These are phyloP conservation scores for Caenorhabditis elegans DNA, from an alignment of 1,140 invertebrate genomes.

Conservation along the genomic window WBcel235 BX284606.5:4993001-4993500, in stretches of 20 bases:
- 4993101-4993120: slow-evolving; percentile 3
- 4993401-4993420: slow-evolving; percentile 99
- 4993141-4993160: slow-evolving; percentile 28
- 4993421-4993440: slow-evolving; percentile 81
- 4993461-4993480: not conserved
- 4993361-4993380: slow-evolving; percentile 99
- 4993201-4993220: slow-evolving; percentile 11
- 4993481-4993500: slow-evolving; percentile 27
- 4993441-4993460: not conserved
- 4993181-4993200: not conserved
- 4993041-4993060: no score
- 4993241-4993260: not conserved
- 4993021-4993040: no score
- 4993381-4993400: slow-evolving; percentile 95
- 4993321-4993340: slow-evolving; percentile 96
- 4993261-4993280: not conserved
- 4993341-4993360: slow-evolving; percentile 94
- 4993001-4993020: not conserved
- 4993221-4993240: not conserved
- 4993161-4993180: not conserved
- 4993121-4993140: slow-evolving; percentile 23
- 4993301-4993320: slow-evolving; percentile 92
- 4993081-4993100: not conserved
- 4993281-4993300: not conserved
- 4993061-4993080: not conserved